Evolutionary conservation across 2,888 invertebrate genomes (phyloP), one percentile per base, ranked within the genome.

Genomic region (Calameuta pallipes): DNA sequence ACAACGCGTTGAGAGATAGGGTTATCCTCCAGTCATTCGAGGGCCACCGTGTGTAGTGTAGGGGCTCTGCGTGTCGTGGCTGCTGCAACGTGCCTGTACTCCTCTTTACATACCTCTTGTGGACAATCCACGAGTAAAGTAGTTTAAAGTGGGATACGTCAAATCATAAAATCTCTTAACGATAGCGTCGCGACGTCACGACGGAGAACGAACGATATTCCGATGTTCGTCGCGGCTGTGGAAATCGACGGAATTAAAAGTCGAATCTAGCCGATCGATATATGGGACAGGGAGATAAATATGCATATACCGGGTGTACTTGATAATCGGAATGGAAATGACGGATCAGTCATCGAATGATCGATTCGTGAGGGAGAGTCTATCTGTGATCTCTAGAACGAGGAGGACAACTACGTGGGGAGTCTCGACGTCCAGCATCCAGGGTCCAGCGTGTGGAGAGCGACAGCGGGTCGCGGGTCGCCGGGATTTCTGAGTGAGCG

Each of bases 11-110:
- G 71, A 31, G 71, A 71, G 71, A 71, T 71, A 71, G 71, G 31
- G 31, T 71, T 34, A 34, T 34, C 31, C 56, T 23, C 56, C 56
- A 56, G 56, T 56, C 23, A 23, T 9, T 56, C 56, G 23, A 56
- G 56, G 92, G 92, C 93, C 93, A 92, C 92, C 93, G 92, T 91
- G 88, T 92, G 23, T 33, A 33, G 33, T 23, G 23, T 9, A 33
- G 33, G 6, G 56, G 1, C 15, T 23, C 23, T 23, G 23, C 56
- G 23, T 56, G 56, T 56, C 56, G 2, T 23, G 23, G 3, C 36
- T 36, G 4, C 41, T 41, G 41, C 15, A 15, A 13, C 13, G 37
- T 23, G 41, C 23, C 41, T 23, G 23, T 23, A 23, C 23, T 56
- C 23, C 41, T 56, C 56, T 56, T 56, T 56, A 9, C 23, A 56